phyloP scores from a whole-genome alignment of 1,140 invertebrate genomes.

The Dolichoris vasculosae region DNA sequence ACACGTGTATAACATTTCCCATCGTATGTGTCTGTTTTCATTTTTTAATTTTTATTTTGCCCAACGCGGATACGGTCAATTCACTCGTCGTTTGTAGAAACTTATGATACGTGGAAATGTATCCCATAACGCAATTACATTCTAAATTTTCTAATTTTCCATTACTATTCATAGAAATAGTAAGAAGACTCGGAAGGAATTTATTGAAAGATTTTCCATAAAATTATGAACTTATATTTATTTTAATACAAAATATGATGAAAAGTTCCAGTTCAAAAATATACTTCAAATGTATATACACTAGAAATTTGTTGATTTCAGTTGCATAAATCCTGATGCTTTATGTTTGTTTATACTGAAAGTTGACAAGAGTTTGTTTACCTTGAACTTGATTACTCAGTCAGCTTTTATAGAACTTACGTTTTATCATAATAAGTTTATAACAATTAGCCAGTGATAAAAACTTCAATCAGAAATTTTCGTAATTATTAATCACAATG shows the following conservation, averaged over 20 bases:
- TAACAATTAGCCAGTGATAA: not conserved
- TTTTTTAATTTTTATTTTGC: too few species aligned
- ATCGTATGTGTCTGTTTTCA: too few species aligned
- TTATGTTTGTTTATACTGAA: not conserved
- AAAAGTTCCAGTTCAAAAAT: not conserved
- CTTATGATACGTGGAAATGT: too few species aligned
- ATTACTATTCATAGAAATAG: not conserved
- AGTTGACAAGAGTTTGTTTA: constrained; percentile 20
- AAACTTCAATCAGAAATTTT: not conserved
- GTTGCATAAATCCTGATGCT: not conserved
- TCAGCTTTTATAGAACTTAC: not conserved
- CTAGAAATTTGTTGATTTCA: constrained; percentile 30
- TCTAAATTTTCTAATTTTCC: too few species aligned
- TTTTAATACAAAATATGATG: not conserved
- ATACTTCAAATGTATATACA: not conserved
- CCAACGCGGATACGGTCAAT: too few species aligned
- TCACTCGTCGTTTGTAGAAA: too few species aligned
- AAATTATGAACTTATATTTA: not conserved
- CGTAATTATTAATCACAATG: not conserved
- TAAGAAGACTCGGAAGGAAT: not conserved
- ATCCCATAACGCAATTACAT: too few species aligned
- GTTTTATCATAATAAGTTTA: constrained; percentile 10
- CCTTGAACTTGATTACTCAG: not conserved
- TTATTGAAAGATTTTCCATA: not conserved
- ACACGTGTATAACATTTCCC: too few species aligned